These are phyloP conservation scores for Anthophora plumipes DNA, from an alignment of 2,888 invertebrate genomes.

Conservation along the genomic window DNA sequence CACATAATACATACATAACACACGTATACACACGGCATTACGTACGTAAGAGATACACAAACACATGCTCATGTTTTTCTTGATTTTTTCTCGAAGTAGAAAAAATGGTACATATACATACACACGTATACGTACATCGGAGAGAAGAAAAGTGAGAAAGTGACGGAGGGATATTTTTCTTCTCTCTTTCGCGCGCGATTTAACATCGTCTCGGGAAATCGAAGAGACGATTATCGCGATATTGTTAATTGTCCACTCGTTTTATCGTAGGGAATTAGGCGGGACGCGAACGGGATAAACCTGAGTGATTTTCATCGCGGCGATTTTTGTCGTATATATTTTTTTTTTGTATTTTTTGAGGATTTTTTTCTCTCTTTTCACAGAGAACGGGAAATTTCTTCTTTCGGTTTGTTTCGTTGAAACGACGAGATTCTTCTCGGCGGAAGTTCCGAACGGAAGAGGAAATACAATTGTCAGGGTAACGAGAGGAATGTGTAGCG, in stretches of 20 bases:
- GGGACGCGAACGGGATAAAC: background rate
- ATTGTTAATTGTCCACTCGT: constrained; percentile 57
- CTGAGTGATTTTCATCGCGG: background rate
- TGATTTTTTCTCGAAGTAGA: too few relatives aligned
- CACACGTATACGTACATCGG: background rate
- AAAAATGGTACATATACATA: background rate
- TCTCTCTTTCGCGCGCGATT: background rate
- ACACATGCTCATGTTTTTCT: background rate
- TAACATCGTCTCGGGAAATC: too few relatives aligned
- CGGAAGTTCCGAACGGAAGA: background rate
- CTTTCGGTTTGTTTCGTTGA: background rate
- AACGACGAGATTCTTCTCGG: too few relatives aligned
- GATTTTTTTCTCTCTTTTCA: background rate
- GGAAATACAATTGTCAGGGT: background rate
- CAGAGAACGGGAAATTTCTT: too few relatives aligned
- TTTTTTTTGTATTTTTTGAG: background rate
- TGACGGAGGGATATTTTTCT: too few relatives aligned
- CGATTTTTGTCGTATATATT: background rate
- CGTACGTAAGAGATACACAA: constrained; percentile 11
- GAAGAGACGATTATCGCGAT: constrained; percentile 28
- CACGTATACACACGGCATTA: constrained; percentile 21
- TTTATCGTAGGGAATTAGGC: constrained; percentile 34
- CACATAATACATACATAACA: too few relatives aligned
- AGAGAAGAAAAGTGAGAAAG: background rate
- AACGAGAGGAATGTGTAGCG: too few relatives aligned